phyloP scores from a whole-genome alignment of 2,888 invertebrate genomes.

The Pristionchus japonicus region DNA sequence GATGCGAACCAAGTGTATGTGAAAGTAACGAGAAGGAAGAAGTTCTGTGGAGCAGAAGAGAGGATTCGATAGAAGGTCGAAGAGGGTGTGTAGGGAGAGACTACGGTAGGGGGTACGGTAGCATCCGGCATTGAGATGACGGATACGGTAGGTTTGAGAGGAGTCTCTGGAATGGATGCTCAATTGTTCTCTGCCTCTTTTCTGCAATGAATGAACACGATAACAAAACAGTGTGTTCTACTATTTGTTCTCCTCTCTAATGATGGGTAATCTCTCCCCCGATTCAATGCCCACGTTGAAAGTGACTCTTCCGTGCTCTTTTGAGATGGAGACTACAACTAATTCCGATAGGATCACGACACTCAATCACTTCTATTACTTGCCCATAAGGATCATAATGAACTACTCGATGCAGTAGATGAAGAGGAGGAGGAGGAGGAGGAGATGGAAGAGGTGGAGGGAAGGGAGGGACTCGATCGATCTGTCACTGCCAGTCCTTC shows the following conservation, averaged over 20 bases:
- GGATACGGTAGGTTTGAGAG: background rate
- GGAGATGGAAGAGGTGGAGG: background rate
- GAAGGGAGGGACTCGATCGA: background rate
- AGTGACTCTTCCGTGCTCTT: background rate
- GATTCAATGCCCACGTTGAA: background rate
- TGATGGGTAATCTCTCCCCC: background rate
- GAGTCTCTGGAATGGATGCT: background rate
- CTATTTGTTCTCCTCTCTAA: background rate
- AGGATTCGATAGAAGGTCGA: slow-evolving; percentile 23
- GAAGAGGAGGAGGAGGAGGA: background rate
- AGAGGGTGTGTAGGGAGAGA: background rate
- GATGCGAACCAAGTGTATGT: slow-evolving; percentile 28
- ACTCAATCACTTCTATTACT: background rate
- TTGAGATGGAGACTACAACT: too few relatives aligned
- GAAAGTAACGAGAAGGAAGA: background rate
- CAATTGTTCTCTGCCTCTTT: background rate
- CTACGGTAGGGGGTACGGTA: background rate
- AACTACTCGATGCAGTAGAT: background rate
- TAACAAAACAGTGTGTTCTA: background rate
- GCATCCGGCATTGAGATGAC: background rate
- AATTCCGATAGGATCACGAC: background rate
- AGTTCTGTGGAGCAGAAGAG: background rate
- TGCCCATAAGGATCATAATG: slow-evolving; percentile 11
- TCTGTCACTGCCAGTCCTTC: slow-evolving; percentile 31
- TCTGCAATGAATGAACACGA: background rate